These are phyloP conservation scores for Macaria notata DNA, from an alignment of 2,888 invertebrate genomes.

Conservation along the genomic window DNA sequence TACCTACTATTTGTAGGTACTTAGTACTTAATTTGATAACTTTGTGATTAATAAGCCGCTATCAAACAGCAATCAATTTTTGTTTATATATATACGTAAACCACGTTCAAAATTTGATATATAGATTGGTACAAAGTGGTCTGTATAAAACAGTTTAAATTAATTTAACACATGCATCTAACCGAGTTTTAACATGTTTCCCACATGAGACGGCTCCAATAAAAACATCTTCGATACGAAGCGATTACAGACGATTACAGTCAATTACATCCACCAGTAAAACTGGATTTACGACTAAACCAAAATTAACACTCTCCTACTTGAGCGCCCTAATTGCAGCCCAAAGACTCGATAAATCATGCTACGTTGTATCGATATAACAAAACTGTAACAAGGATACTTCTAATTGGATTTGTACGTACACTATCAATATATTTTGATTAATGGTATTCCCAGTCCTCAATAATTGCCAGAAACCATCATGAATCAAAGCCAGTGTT, in stretches of 20 bases:
- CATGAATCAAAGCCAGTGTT: constrained; percentile 76
- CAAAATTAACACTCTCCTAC: constrained; percentile 69
- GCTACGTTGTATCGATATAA: constrained; percentile 51
- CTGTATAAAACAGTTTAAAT: constrained; percentile 16
- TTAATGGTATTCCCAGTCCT: constrained; percentile 65
- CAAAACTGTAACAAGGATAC: constrained; percentile 73
- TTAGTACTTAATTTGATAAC: constrained; percentile 4
- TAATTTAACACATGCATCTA: constrained; percentile 25
- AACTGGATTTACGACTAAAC: constrained; percentile 68
- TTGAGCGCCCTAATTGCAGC: constrained; percentile 64
- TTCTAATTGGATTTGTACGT: constrained; percentile 78
- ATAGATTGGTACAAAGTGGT: not conserved
- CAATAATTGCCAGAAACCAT: constrained; percentile 73
- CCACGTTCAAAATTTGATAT: not conserved
- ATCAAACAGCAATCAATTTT: constrained; percentile 8
- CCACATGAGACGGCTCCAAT: constrained; percentile 54
- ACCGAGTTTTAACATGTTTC: constrained; percentile 42
- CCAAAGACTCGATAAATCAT: constrained; percentile 67
- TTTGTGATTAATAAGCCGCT: constrained; percentile 18
- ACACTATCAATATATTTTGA: constrained; percentile 78
- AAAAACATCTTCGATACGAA: constrained; percentile 51
- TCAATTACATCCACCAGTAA: constrained; percentile 62
- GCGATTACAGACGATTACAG: constrained; percentile 61
- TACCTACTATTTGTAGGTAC: too few relatives aligned
- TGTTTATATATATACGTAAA: constrained; percentile 9